These are phyloP conservation scores for Melanaphis sacchari DNA, from an alignment of 1,140 invertebrate genomes.

Conservation along the genomic window DNA sequence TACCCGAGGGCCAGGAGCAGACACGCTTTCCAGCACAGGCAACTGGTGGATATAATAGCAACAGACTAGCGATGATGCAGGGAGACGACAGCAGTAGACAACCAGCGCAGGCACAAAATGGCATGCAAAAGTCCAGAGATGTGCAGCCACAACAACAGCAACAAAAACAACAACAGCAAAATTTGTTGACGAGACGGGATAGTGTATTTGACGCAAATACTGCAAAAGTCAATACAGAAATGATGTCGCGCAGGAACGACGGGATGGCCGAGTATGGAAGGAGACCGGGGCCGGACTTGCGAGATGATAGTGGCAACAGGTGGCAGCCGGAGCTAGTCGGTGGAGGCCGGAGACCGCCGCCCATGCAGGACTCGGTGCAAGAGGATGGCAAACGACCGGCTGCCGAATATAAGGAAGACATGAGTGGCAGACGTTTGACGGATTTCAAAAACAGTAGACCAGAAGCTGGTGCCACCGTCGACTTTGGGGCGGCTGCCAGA, in stretches of 20 bases:
- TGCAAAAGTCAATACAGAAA: background rate
- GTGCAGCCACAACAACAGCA: background rate
- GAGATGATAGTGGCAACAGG: background rate
- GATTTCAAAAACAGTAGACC: background rate
- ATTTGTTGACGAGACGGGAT: slow-evolving; percentile 1
- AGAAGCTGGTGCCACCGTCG: background rate
- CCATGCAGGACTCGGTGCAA: background rate
- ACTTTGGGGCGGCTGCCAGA: background rate
- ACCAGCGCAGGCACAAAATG: background rate
- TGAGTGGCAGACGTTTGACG: background rate
- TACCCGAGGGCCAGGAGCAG: slow-evolving; percentile 7
- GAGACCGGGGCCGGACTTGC: background rate
- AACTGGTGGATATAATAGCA: background rate
- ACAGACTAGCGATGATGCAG: background rate
- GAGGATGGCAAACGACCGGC: background rate
- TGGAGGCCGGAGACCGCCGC: background rate
- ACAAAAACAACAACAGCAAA: background rate
- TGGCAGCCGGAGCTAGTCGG: background rate
- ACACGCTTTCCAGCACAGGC: background rate
- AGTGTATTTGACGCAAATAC: slow-evolving; percentile 22
- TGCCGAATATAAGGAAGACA: background rate
- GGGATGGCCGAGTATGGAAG: background rate
- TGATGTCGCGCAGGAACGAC: background rate
- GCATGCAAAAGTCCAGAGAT: slow-evolving; percentile 8
- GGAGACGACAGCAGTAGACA: background rate